phyloP scores from a whole-genome alignment of 1,140 invertebrate species.

The Drusus annulatus region DNA sequence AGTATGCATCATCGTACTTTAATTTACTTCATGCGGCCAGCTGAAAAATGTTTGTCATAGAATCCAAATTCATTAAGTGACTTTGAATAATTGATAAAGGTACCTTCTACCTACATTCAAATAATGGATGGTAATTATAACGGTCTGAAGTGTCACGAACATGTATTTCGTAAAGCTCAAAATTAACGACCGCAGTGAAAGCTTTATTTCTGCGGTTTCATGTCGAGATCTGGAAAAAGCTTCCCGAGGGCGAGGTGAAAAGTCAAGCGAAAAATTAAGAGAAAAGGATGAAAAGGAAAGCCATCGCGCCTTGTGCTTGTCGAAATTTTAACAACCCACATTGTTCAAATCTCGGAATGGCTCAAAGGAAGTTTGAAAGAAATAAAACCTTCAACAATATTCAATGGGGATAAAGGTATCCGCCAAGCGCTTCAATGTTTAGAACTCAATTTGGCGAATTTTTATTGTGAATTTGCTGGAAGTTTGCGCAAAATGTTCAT shows the following conservation, averaged over 20 bases:
- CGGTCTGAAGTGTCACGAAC: conserved; percentile 2
- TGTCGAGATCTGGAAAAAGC: conserved; percentile 1
- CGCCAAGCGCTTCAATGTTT: background rate
- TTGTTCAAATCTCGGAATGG: too few relatives aligned
- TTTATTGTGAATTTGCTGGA: background rate
- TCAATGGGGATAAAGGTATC: too few relatives aligned
- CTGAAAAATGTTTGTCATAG: too few relatives aligned
- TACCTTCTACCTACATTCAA: background rate
- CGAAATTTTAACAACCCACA: too few relatives aligned
- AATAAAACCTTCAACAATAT: too few relatives aligned
- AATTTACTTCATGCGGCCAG: too few relatives aligned
- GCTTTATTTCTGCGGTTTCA: background rate
- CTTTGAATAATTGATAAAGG: too few relatives aligned
- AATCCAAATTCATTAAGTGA: too few relatives aligned
- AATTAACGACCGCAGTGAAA: conserved; percentile 16
- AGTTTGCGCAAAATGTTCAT: background rate
- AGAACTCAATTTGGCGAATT: background rate
- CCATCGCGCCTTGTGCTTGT: too few relatives aligned
- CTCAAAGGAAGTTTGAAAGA: too few relatives aligned
- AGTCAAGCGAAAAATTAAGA: background rate
- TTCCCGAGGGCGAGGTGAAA: conserved; percentile 19
- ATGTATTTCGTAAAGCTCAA: background rate
- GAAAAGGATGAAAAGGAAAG: background rate
- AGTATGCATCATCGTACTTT: too few relatives aligned
- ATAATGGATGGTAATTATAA: background rate